Conservation (phyloP, 2,888 invertebrate species). For the Gryllus longicercus region DNA sequence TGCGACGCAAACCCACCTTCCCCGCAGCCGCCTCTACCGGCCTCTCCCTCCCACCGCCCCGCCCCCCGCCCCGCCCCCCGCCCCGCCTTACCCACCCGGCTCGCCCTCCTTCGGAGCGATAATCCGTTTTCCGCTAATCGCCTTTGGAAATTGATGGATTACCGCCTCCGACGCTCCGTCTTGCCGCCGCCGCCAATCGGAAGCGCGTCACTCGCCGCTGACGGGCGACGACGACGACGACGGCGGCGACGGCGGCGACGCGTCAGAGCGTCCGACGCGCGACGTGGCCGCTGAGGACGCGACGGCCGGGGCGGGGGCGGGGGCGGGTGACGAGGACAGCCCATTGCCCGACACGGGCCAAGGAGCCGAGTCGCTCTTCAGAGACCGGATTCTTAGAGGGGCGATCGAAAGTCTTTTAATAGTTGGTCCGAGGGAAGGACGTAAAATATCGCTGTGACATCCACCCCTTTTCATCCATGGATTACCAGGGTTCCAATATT, state of each 20-base stretch:
- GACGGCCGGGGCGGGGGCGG: background rate
- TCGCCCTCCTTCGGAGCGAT: background rate
- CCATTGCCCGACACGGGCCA: too few species aligned
- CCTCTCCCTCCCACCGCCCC: too few species aligned
- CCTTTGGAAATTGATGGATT: slow-evolving; percentile 11
- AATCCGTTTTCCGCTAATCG: slow-evolving; percentile 17
- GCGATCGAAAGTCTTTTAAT: too few species aligned
- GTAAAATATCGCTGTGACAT: too few species aligned
- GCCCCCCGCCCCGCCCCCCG: background rate
- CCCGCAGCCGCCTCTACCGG: background rate
- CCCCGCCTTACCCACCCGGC: background rate
- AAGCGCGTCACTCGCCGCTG: background rate
- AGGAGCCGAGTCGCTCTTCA: too few species aligned
- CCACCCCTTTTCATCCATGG: too few species aligned
- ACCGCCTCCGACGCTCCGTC: background rate
- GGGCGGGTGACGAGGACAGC: too few species aligned
- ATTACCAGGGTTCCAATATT: too few species aligned
- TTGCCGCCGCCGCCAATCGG: background rate
- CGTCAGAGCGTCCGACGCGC: background rate
- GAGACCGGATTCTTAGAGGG: too few species aligned
- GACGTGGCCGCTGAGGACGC: background rate
- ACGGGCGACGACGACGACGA: too few species aligned
- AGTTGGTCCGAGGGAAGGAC: too few species aligned
- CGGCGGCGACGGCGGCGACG: background rate
- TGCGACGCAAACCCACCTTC: background rate